These are phyloP conservation scores for Centropus unirufus DNA, from an alignment of 2,113 vertebrate species.

Conservation along the genomic window DNA sequence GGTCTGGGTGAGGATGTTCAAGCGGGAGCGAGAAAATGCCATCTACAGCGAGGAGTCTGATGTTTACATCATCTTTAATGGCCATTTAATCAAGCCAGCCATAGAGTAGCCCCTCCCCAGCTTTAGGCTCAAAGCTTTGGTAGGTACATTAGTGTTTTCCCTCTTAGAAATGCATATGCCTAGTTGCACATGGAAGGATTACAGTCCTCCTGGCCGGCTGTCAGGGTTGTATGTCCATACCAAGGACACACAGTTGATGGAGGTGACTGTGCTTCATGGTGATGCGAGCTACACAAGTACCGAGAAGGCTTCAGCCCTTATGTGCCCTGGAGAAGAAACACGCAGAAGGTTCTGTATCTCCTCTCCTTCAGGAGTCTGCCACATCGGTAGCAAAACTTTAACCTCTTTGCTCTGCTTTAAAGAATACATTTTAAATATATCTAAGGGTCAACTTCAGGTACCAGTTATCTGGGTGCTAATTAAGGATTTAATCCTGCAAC, in stretches of 20 bases:
- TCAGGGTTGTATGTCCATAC: neutral
- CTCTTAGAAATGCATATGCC: neutral
- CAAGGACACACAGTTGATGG: neutral
- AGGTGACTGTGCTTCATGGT: neutral
- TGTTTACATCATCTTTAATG: conserved; percentile 85
- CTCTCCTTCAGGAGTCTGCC: neutral
- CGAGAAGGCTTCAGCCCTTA: neutral
- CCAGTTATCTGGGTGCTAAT: neutral
- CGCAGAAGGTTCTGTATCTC: neutral
- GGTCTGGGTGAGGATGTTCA: conserved; percentile 87
- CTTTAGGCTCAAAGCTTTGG: neutral
- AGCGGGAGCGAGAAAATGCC: conserved; percentile 83
- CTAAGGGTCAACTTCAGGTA: neutral
- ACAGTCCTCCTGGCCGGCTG: neutral
- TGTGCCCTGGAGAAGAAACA: neutral
- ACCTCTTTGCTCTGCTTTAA: neutral
- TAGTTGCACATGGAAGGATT: neutral
- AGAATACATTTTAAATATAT: neutral
- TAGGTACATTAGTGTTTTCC: neutral
- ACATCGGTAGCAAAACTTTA: neutral
- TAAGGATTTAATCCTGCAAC: neutral
- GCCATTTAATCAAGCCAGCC: conserved; percentile 82
- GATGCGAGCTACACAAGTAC: neutral
- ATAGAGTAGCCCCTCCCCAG: conserved; percentile 41
- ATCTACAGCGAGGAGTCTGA: conserved; percentile 86